Evolutionary conservation across 2,113 vertebrate genomes (phyloP), one percentile per base, ranked within the genome.

Genomic region (Poeciliopsis turrubarensis): DNA sequence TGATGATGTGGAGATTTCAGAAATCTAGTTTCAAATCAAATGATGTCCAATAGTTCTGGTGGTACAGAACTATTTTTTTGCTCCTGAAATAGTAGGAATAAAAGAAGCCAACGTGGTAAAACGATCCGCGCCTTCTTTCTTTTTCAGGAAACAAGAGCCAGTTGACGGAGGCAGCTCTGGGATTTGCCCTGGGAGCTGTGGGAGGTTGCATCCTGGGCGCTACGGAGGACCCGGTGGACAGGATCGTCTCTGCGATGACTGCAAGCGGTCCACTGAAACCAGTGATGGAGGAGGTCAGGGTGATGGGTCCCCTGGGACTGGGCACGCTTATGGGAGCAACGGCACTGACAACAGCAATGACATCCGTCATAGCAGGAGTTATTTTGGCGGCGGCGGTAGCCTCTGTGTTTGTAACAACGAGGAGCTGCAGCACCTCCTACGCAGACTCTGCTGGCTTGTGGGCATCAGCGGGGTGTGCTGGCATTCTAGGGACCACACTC

Each of bases 141-240:
- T 71, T 75, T 87, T 67, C 73, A 93, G 89, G 77, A 70, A 39
- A 13, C 0, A 67, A 30, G 7, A 86, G 70, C 62, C 66, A 70
- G 15, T 29, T 79, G 2, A 65, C 17, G 73, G 82, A 93, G 78
- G 83, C 84, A 0, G 81, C 60, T 9, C 1, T 91, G 67, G 86
- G 90, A 1, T 93, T 93, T 75, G 81, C 65, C 27, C 81, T 94
- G 39, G 93, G 93, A 76, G 80, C 90, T 25, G 73, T 94, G 29
- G 93, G 81, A 62, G 93, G 93, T 75, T 90, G 81, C 79, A 85
- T 90, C 22, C 87, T 94, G 69, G 93, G 92, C 66, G 87, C 82
- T 39, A 92, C 83, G 2, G 91, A 93, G 67, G 79, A 82, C 29
- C 91, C 92, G 9, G 83, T 93, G 57, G 80, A 93, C 68, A 41